Base-by-base conservation (phyloP, 2,797 vertebrate genomes). In the Acrossocheilus fasciatus region DNA sequence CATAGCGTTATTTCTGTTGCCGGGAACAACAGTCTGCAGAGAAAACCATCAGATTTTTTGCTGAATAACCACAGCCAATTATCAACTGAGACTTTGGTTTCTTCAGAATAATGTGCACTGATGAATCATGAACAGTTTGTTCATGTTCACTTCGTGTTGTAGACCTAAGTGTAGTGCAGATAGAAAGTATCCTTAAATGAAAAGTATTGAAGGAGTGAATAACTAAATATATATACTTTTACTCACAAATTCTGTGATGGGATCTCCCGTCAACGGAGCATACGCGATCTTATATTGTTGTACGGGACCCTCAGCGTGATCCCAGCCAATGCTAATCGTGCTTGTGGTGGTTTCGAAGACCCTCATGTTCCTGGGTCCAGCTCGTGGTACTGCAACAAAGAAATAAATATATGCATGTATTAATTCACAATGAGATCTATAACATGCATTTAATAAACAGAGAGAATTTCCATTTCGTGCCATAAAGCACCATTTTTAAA, bases 241-340 rank as follows among this genome's bases (percentile, higher is more conserved):
- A 96, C 98, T 96, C 92, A 99, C 98, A 17, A 96, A 97, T 95
- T 99, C 97, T 9, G 98, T 98, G 0, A 98, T 97, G 72, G 98
- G 97, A 88, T 98, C 98, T 74, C 98, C 98, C 0, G 95, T 95
- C 34, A 96, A 91, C 36, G 98, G 96, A 17, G 97, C 97, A 87
- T 98, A 99, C 91, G 94, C 91, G 57, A 99, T 97, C 92, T 91
- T 95, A 91, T 99, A 99, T 84, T 99, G 98, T 81, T 96, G 95
- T 12, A 99, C 98, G 0, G 97, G 97, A 0, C 98, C 98, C 74
- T 99, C 98, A 0, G 98, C 98, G 23, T 99, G 98, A 86, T 99
- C 98, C 98, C 98, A 99, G 87, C 95, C 94, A 0, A 98, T 96
- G 85, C 96, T 98, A 68, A 99, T 96, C 43, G 96, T 98, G 86